These are phyloP conservation scores for Nephrotoma flavescens DNA, from an alignment of 2,888 invertebrate species.

Conservation along the genomic window DNA sequence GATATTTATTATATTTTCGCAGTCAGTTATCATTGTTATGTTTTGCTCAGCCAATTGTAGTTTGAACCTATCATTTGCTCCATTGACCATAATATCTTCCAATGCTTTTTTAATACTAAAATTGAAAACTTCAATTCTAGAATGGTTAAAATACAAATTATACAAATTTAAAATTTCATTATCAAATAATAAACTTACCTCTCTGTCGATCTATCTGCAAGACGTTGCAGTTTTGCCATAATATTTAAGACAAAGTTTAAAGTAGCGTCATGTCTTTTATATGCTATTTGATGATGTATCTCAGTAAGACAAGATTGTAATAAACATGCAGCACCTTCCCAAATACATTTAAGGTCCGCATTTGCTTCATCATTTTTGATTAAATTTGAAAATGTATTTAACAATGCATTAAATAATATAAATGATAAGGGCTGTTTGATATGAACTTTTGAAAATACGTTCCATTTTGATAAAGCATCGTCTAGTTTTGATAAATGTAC, in stretches of 20 bases:
- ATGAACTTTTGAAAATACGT: neutral
- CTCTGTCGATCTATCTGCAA: neutral
- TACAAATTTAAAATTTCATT: neutral
- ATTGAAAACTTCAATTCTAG: neutral
- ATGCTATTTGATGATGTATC: neutral
- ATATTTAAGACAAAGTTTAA: neutral
- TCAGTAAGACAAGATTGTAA: neutral
- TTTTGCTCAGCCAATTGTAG: neutral
- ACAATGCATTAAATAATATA: neutral
- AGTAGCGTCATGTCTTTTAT: neutral
- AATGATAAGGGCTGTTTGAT: neutral
- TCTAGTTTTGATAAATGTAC: neutral
- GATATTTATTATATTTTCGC: neutral
- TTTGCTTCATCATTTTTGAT: neutral
- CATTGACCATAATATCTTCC: neutral
- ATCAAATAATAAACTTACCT: neutral
- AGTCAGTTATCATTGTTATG: neutral
- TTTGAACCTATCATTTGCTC: neutral
- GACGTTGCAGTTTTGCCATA: neutral
- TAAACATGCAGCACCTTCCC: neutral
- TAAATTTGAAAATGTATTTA: neutral
- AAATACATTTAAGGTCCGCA: neutral
- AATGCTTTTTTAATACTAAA: neutral
- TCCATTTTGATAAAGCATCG: neutral
- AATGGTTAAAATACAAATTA: neutral